Evolutionary conservation across 1,140 invertebrate genomes (phyloP).

Genomic region (Meloidogyne floridensis): DNA sequence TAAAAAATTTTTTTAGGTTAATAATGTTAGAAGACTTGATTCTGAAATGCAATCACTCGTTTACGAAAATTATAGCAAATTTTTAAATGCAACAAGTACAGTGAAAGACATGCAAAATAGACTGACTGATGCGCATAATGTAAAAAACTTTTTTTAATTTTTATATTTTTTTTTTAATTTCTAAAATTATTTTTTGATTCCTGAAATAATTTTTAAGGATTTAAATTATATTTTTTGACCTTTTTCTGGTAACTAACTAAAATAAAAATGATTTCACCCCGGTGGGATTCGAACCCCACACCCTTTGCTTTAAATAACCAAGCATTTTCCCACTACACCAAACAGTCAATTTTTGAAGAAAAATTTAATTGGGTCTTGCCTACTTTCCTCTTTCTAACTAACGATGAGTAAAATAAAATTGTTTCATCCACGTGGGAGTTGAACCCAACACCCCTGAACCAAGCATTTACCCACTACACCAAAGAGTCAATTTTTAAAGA

Average conservation of each 20-base stretch:
- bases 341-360: no score
- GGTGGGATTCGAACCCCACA: background rate
- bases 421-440: background rate
- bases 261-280: background rate
- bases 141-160: background rate
- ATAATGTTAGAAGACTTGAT: slow-evolving; percentile 47
- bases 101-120: slow-evolving; percentile 47
- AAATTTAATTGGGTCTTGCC: no score
- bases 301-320: no score
- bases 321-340: no score
- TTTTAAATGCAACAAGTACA: slow-evolving; percentile 51
- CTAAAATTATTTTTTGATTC: no score
- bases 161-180: slow-evolving; percentile 2
- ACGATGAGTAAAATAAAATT: background rate
- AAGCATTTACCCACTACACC: no score
- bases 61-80: slow-evolving; percentile 55
- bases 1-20: slow-evolving; percentile 7
- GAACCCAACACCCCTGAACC: no score
- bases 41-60: slow-evolving; percentile 53
- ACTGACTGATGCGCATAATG: slow-evolving; percentile 41
- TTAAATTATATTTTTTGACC: no score
- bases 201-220: no score
- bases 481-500: no score
- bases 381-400: no score
- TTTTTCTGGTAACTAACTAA: no score